Evolutionary conservation across 1,140 invertebrate species (phyloP), one percentile per base, ranked within the genome.

Genomic region (Drosophila punjabiensis): DNA sequence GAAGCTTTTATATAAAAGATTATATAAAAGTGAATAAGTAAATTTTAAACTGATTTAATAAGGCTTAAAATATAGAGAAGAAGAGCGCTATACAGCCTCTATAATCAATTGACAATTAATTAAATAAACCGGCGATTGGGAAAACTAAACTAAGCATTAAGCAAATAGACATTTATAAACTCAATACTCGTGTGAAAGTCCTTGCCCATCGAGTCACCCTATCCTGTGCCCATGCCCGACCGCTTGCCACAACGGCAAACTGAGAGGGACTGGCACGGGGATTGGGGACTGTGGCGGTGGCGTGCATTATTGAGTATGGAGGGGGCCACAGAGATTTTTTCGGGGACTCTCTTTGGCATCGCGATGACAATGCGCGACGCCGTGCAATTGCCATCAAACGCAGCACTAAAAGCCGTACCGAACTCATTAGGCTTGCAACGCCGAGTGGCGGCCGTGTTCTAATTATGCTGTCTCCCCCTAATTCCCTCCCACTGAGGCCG

Each of bases 401-500:
- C 79, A 89, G 74, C 56, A 64, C 55, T 69, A 59, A 87, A 89
- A 81, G 77, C 67, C 60, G 63, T 69, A 53, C 85, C 67, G 45
- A 63, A 81, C 78, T 88, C 86, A 89, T 88, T 88, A 88, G 81
- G 70, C 81, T 79, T 85, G 85, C 85, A 79, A 65, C 58, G 68
- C 70, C 70, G 39, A 43, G 28, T 37, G 66, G 52, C 79, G 77
- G 65, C 63, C 55, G 64, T 58, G 68, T 67, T 85, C 85, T 85
- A 88, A 89, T 88, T 88, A 88, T 79, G 62, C 53, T 43, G 60
- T 67, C 64, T 32, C 53, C 37, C 24, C 65, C 68, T 71, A 69
- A 71, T 69, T 64, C 65, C 32, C 37, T 5, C 20, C 50, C 16
- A 18, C 61, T 18, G 45, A 50, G 33, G 13, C 5, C 7, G 55